These are phyloP conservation scores for Erebia aethiops DNA, from an alignment of 2,888 invertebrate species.

Conservation along the genomic window DNA sequence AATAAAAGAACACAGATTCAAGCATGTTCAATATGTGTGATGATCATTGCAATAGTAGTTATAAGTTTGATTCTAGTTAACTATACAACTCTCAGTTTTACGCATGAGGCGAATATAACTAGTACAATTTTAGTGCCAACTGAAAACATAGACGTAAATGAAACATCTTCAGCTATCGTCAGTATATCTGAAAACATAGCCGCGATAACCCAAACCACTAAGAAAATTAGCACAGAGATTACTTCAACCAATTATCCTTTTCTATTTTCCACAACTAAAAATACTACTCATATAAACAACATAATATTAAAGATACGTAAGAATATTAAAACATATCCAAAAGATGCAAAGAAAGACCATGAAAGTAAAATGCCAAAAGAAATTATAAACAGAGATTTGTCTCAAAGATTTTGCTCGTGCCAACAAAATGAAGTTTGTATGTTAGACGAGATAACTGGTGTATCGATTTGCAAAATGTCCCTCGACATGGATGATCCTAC, in stretches of 20 bases:
- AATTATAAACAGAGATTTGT: constrained; percentile 66
- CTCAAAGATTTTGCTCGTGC: constrained; percentile 78
- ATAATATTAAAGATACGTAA: constrained; percentile 71
- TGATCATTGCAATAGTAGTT: constrained; percentile 77
- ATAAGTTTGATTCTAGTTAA: constrained; percentile 80
- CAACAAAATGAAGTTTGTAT: constrained; percentile 84
- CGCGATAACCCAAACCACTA: constrained; percentile 34
- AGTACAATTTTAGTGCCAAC: constrained; percentile 79
- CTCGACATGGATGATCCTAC: constrained; percentile 83
- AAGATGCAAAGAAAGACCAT: constrained; percentile 53
- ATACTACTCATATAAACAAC: constrained; percentile 53
- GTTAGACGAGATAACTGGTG: constrained; percentile 83
- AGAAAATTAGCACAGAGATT: constrained; percentile 48
- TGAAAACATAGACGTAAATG: constrained; percentile 57
- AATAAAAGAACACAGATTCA: constrained; percentile 78
- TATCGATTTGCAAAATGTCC: constrained; percentile 80
- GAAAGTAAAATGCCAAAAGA: constrained; percentile 60
- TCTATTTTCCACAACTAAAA: constrained; percentile 50
- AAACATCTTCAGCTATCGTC: constrained; percentile 61
- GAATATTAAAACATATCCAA: constrained; percentile 74
- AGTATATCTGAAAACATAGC: constrained; percentile 53
- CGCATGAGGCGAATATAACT: constrained; percentile 59
- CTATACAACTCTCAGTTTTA: constrained; percentile 73
- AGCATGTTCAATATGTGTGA: constrained; percentile 80
- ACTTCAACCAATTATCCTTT: constrained; percentile 49